These are phyloP conservation scores for Tetheella fluctuosa DNA, from an alignment of 2,888 invertebrate species.

Conservation along the genomic window DNA sequence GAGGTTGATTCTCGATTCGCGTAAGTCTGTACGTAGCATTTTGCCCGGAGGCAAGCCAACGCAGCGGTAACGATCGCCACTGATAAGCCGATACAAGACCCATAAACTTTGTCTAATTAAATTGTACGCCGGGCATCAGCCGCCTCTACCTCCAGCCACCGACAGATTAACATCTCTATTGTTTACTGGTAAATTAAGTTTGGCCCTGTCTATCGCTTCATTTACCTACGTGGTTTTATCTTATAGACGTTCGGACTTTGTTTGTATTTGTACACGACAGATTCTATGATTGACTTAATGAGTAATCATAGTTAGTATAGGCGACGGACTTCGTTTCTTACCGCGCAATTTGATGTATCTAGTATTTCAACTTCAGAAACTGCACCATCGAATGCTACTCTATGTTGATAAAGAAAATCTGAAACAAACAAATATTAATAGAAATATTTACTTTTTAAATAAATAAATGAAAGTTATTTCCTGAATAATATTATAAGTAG, in stretches of 20 bases:
- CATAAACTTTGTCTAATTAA: slow-evolving; percentile 80
- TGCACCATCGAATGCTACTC: slow-evolving; percentile 90
- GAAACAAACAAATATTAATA: slow-evolving; percentile 69
- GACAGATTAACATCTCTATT: slow-evolving; percentile 78
- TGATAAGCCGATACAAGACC: slow-evolving; percentile 67
- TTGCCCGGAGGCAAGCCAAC: slow-evolving; percentile 49
- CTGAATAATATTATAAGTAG: slow-evolving; percentile 54
- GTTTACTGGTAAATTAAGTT: slow-evolving; percentile 77
- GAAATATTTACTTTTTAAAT: slow-evolving; percentile 16
- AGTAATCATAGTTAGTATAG: background rate
- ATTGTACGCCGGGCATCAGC: slow-evolving; percentile 73
- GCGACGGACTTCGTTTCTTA: slow-evolving; percentile 71
- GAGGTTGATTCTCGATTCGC: slow-evolving; percentile 37
- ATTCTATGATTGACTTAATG: background rate
- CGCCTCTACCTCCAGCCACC: slow-evolving; percentile 49
- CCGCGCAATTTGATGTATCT: slow-evolving; percentile 92
- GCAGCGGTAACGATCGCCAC: slow-evolving; percentile 58
- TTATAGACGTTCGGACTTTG: slow-evolving; percentile 24
- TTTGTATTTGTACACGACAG: background rate
- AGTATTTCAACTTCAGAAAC: slow-evolving; percentile 91
- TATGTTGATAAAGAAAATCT: slow-evolving; percentile 92
- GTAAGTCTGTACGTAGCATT: slow-evolving; percentile 53
- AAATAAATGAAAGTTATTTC: slow-evolving; percentile 32
- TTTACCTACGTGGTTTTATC: slow-evolving; percentile 47
- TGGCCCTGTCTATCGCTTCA: slow-evolving; percentile 63